Percentiles rank a stretch among this genome's conserved stretches.
phyloP scores from a whole-genome alignment of 1,140 invertebrate species.

The Oreohelix idahoensis region DNA sequence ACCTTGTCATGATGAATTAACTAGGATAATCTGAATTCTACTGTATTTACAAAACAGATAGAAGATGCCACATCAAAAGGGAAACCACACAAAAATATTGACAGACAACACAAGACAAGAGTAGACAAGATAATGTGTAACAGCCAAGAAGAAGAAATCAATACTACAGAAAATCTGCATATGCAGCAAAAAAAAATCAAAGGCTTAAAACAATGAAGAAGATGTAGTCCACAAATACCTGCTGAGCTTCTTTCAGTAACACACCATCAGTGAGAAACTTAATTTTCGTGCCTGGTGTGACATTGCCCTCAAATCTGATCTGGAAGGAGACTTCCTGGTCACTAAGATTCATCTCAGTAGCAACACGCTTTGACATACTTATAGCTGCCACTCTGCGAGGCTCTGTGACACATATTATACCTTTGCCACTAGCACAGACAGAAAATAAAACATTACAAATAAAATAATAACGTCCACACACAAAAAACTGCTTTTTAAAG shows the following conservation, averaged over 20 bases:
- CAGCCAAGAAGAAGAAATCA: too few relatives aligned
- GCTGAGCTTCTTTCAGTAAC: conserved; percentile 85
- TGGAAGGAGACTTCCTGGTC: conserved; percentile 90
- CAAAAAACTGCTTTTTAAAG: not conserved
- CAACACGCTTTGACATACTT: conserved; percentile 95
- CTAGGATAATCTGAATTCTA: too few relatives aligned
- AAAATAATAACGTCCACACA: not conserved
- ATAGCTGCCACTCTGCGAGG: conserved; percentile 97
- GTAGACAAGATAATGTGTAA: too few relatives aligned
- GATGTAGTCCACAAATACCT: conserved; percentile 52
- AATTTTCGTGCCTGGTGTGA: conserved; percentile 89
- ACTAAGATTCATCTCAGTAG: conserved; percentile 88
- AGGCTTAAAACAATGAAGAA: too few relatives aligned
- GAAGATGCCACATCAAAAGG: too few relatives aligned
- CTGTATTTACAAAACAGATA: too few relatives aligned
- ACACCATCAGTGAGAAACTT: conserved; percentile 99
- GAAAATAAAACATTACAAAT: not conserved
- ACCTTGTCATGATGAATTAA: too few relatives aligned
- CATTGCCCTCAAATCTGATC: conserved; percentile 97
- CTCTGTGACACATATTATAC: conserved; percentile 96
- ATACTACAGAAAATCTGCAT: too few relatives aligned
- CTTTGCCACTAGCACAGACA: conserved; percentile 72
- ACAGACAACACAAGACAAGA: too few relatives aligned
- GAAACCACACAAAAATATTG: too few relatives aligned
- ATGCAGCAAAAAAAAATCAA: too few relatives aligned